Percentiles rank a stretch among this genome's conserved stretches.
Evolutionary conservation across 2,797 vertebrate species (phyloP).

Genomic region (Melopsittacus undulatus): DNA sequence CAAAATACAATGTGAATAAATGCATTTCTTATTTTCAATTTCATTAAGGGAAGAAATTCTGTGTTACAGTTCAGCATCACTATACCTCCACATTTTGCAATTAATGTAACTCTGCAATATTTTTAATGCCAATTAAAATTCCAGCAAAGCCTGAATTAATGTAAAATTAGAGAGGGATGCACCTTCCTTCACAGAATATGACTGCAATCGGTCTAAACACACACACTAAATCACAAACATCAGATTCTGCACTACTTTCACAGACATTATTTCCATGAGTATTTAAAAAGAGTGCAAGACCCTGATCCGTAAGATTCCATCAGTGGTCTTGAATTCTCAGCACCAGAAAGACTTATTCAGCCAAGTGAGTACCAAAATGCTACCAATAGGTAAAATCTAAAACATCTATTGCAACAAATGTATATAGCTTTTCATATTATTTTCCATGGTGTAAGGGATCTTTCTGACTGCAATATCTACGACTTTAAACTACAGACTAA

Average conservation of each 20-base stretch:
- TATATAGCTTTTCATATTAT: not conserved
- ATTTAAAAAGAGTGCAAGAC: not conserved
- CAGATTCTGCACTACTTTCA: not conserved
- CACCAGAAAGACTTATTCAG: not conserved
- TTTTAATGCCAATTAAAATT: not conserved
- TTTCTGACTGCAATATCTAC: constrained; percentile 3
- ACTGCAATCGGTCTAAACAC: not conserved
- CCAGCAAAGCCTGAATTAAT: not conserved
- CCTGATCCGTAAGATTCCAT: not conserved
- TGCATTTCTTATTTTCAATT: not conserved
- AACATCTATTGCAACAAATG: not conserved
- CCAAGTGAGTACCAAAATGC: not conserved
- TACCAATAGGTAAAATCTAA: not conserved
- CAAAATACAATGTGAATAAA: not conserved
- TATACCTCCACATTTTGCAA: not conserved
- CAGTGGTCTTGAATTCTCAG: not conserved
- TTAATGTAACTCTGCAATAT: not conserved
- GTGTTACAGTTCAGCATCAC: not conserved
- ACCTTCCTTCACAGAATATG: not conserved
- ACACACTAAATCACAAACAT: not conserved
- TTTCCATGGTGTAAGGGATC: not conserved
- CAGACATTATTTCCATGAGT: not conserved
- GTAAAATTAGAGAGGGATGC: not conserved
- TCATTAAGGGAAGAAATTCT: not conserved
- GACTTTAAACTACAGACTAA: constrained; percentile 25